These are phyloP conservation scores for Meloidogyne hapla DNA, from an alignment of 1,140 invertebrate genomes.

Conservation along the genomic window DNA sequence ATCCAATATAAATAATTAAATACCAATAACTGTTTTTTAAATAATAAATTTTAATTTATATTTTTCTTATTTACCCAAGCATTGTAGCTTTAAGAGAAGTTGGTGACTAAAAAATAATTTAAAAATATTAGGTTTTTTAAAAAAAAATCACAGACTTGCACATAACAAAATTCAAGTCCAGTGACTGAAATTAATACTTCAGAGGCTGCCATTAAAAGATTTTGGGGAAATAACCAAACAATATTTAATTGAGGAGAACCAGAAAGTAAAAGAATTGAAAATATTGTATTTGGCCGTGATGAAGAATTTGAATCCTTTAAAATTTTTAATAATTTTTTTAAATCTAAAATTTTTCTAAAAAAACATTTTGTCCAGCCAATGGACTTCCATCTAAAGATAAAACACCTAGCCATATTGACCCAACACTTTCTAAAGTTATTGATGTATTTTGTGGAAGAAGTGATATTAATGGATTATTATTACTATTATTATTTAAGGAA, in stretches of 20 bases:
- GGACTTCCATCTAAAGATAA: slow-evolving; percentile 26
- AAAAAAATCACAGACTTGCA: slow-evolving; percentile 1
- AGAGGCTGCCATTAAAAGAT: slow-evolving; percentile 17
- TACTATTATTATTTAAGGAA: neutral
- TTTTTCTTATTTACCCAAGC: slow-evolving; percentile 1
- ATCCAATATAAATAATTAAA: slow-evolving; percentile 25
- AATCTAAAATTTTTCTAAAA: neutral
- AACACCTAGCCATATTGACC: slow-evolving; percentile 9
- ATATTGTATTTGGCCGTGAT: neutral
- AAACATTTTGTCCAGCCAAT: slow-evolving; percentile 14
- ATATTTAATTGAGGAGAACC: neutral
- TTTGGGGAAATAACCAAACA: slow-evolving; percentile 20
- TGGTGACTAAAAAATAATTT: slow-evolving; percentile 14
- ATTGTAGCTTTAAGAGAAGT: slow-evolving; percentile 26
- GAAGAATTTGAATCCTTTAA: slow-evolving; percentile 4
- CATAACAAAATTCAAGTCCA: slow-evolving; percentile 21
- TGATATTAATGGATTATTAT: slow-evolving; percentile 4
- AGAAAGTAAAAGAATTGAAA: slow-evolving; percentile 10
- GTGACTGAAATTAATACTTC: slow-evolving; percentile 17
- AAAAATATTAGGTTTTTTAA: neutral
- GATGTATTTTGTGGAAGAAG: slow-evolving; percentile 6
- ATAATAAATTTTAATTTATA: neutral
- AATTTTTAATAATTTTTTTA: neutral
- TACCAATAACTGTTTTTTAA: slow-evolving; percentile 25
- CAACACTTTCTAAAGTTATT: neutral